Conservation (phyloP, 2,113 vertebrate genomes). For the Pachypanchax playfairii region DNA sequence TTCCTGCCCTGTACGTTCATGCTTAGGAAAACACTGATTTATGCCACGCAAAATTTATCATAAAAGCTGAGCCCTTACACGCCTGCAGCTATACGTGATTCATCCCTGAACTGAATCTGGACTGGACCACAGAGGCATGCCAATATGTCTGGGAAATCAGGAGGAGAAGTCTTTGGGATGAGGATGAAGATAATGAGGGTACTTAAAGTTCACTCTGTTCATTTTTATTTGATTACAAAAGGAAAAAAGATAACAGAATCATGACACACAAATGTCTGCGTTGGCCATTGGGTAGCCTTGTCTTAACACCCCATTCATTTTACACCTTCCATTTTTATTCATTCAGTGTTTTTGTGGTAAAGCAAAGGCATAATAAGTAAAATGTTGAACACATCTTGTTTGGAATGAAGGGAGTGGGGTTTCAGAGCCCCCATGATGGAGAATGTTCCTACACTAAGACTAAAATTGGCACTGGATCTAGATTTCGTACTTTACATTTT, state of each 20-base stretch:
- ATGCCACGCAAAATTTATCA: conserved; percentile 80
- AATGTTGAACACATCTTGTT: conserved; percentile 75
- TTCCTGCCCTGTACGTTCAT: conserved; percentile 19
- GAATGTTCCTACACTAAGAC: conserved; percentile 61
- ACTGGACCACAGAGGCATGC: conserved; percentile 73
- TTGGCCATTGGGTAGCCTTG: conserved; percentile 67
- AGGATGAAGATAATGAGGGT: conserved; percentile 57
- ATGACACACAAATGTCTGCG: conserved; percentile 69
- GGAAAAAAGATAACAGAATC: conserved; percentile 72
- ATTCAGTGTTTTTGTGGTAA: conserved; percentile 34
- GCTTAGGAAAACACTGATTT: conserved; percentile 72
- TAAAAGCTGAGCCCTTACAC: conserved; percentile 71
- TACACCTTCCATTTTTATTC: conserved; percentile 37
- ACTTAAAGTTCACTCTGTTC: conserved; percentile 76
- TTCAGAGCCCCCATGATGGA: conserved; percentile 71
- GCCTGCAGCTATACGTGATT: conserved; percentile 79
- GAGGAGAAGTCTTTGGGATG: conserved; percentile 73
- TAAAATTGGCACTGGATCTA: conserved; percentile 41
- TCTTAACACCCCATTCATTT: conserved; percentile 77
- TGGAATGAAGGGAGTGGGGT: conserved; percentile 59
- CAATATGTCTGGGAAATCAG: conserved; percentile 80
- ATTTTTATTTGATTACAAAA: conserved; percentile 61
- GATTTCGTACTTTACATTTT: conserved; percentile 41
- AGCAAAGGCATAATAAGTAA: conserved; percentile 59
- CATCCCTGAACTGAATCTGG: conserved; percentile 73